phyloP scores from a whole-genome alignment of 1,140 invertebrate species.

The Bathynomus jamesi region DNA sequence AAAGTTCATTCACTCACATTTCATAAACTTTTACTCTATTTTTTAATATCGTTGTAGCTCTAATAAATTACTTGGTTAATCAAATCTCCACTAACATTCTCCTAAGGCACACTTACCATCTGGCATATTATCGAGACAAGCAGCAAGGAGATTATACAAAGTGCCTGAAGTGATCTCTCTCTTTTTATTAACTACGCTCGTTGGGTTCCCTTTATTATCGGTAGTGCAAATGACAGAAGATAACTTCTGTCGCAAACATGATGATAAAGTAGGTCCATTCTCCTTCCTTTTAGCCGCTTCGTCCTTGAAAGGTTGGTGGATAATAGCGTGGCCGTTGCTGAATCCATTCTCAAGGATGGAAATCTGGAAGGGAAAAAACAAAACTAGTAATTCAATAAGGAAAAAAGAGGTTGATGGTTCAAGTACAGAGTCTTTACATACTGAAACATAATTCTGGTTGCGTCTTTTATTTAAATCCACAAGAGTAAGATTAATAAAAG shows the following conservation, averaged over 20 bases:
- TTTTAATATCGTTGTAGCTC: too few relatives aligned
- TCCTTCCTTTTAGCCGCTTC: conserved; percentile 13
- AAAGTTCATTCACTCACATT: too few relatives aligned
- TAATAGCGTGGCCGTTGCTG: conserved; percentile 13
- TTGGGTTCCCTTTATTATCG: conserved; percentile 19
- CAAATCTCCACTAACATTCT: neutral
- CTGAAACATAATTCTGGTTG: too few relatives aligned
- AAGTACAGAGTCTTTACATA: too few relatives aligned
- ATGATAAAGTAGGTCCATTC: conserved; percentile 20
- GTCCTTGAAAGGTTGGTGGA: neutral
- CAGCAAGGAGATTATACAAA: conserved; percentile 37
- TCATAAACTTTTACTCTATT: too few relatives aligned
- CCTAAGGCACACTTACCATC: conserved; percentile 30
- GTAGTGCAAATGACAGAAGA: conserved; percentile 33
- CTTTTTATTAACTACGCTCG: conserved; percentile 34
- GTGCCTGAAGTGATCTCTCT: conserved; percentile 37
- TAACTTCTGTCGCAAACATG: conserved; percentile 30
- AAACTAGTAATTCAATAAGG: too few relatives aligned
- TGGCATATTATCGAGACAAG: conserved; percentile 38
- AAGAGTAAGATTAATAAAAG: too few relatives aligned
- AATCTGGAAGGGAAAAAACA: too few relatives aligned
- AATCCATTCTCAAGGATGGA: conserved; percentile 29
- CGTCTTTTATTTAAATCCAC: too few relatives aligned
- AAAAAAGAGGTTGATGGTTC: too few relatives aligned
- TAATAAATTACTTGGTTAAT: too few relatives aligned